Evolutionary conservation across 2,888 invertebrate species (phyloP).

Genomic region (Acanthosepion pharaonis): DNA sequence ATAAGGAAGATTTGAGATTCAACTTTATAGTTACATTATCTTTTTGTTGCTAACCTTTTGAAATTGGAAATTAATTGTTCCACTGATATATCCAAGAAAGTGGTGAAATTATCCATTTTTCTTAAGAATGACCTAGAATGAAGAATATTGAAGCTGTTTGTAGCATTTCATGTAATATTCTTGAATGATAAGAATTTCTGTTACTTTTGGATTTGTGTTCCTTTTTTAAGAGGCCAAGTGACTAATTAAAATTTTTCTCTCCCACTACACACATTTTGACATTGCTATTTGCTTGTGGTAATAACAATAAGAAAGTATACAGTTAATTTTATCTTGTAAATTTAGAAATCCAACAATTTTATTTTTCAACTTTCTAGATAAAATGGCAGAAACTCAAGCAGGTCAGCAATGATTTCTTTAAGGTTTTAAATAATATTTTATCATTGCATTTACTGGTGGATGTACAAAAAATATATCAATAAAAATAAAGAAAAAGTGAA

Average conservation of each 20-base stretch:
- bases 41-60: background rate
- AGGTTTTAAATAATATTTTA: background rate
- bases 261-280: background rate
- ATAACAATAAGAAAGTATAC: slow-evolving; percentile 1
- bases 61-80: background rate
- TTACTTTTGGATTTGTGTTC: background rate
- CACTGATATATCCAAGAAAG: background rate
- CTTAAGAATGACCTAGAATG: background rate
- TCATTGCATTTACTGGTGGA: background rate
- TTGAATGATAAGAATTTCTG: background rate
- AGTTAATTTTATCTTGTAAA: background rate
- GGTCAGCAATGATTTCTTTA: slow-evolving; percentile 7
- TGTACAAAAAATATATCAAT: background rate
- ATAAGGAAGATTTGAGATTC: background rate
- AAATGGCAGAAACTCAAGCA: background rate
- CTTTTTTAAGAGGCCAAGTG: background rate
- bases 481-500: background rate
- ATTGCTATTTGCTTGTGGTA: background rate
- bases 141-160: background rate
- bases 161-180: too few species aligned
- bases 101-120: background rate
- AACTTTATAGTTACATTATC: background rate
- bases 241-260: background rate
- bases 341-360: background rate
- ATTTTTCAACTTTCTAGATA: background rate